These are phyloP conservation scores for Molossus molossus DNA, from an alignment of 2,797 vertebrate genomes.

Conservation along the genomic window DNA sequence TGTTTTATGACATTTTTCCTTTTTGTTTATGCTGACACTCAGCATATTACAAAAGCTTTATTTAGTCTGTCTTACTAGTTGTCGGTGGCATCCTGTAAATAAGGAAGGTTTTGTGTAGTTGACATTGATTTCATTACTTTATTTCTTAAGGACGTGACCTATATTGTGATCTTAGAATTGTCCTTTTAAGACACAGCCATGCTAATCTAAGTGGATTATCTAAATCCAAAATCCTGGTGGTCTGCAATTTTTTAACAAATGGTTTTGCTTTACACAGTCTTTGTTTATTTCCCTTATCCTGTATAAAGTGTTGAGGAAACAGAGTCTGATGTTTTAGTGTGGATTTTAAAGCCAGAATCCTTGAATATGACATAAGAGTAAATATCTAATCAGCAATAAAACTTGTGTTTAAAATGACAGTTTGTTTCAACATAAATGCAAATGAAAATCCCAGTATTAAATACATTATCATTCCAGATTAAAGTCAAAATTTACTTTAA, in stretches of 20 bases:
- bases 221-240: slow-evolving; percentile 91
- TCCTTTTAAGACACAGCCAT: slow-evolving; percentile 90
- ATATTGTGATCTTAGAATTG: slow-evolving; percentile 89
- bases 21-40: slow-evolving; percentile 40
- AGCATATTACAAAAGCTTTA: slow-evolving; percentile 61
- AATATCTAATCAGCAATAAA: slow-evolving; percentile 57
- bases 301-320: slow-evolving; percentile 71
- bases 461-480: slow-evolving; percentile 11
- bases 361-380: neutral
- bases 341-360: slow-evolving; percentile 73
- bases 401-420: slow-evolving; percentile 35
- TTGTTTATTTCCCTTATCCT: slow-evolving; percentile 87
- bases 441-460: slow-evolving; percentile 33
- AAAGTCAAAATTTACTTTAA: slow-evolving; percentile 65
- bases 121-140: slow-evolving; percentile 78
- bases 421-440: slow-evolving; percentile 66
- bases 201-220: slow-evolving; percentile 93
- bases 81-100: slow-evolving; percentile 51
- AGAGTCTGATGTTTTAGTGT: slow-evolving; percentile 57
- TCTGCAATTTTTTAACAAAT: slow-evolving; percentile 90
- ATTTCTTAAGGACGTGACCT: slow-evolving; percentile 88
- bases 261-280: slow-evolving; percentile 85
- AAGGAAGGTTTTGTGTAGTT: slow-evolving; percentile 67
- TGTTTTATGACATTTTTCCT: slow-evolving; percentile 52
- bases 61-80: slow-evolving; percentile 60